These are phyloP conservation scores for Martes martes DNA, from an alignment of 2,113 vertebrate genomes.

Conservation along the genomic window DNA sequence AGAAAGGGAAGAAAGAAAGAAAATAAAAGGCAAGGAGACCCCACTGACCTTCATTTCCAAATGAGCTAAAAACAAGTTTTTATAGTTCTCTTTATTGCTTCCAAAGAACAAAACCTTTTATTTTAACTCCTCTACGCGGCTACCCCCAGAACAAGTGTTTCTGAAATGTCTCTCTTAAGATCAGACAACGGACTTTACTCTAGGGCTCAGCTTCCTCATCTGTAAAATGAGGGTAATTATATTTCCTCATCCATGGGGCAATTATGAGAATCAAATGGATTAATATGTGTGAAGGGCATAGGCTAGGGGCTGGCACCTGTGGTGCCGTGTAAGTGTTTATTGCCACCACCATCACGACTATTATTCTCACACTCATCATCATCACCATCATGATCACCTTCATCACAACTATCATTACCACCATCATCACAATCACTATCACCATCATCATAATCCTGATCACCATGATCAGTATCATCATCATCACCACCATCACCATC, in stretches of 20 bases:
- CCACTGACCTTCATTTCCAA: background rate
- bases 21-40: background rate
- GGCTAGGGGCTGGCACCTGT: too few relatives aligned
- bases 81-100: background rate
- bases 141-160: background rate
- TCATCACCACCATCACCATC: rapidly evolving
- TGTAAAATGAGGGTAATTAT: background rate
- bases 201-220: background rate
- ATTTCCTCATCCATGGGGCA: background rate
- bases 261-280: background rate
- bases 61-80: background rate
- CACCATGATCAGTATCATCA: rapidly evolving
- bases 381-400: rapidly evolving
- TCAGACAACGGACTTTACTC: background rate
- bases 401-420: rapidly evolving
- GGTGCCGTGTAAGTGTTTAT: too few relatives aligned
- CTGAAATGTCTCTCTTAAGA: background rate
- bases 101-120: background rate
- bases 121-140: background rate
- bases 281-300: background rate
- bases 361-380: rapidly evolving
- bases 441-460: rapidly evolving
- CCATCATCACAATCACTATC: rapidly evolving
- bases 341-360: background rate
- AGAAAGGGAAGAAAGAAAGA: background rate